A percentile compares a stretch with the other conserved stretches of the same genome.
Evolutionary conservation across 2,797 vertebrate genomes (phyloP).

Genomic region (Calcarius lapponicus): DNA sequence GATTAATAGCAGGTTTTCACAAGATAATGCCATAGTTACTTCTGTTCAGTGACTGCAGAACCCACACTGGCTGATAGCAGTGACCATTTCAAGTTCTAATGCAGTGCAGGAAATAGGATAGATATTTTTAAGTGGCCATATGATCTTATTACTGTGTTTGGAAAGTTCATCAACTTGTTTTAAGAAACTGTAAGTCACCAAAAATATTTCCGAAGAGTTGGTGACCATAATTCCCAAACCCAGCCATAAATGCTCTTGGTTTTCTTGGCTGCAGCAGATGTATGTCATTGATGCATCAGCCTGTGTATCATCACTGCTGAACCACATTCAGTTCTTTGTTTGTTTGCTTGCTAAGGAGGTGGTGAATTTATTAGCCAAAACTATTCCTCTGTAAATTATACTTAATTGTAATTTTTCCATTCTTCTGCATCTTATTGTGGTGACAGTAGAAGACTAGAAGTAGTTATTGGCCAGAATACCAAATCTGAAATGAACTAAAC

Average conservation of each 20-base stretch:
- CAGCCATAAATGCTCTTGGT: not conserved
- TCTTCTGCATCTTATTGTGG: not conserved
- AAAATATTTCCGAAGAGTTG: not conserved
- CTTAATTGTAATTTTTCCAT: not conserved
- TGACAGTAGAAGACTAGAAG: not conserved
- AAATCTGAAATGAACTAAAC: not conserved
- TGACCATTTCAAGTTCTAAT: not conserved
- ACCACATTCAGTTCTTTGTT: not conserved
- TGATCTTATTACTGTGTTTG: not conserved
- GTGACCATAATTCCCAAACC: not conserved
- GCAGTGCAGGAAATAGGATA: not conserved
- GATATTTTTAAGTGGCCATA: not conserved
- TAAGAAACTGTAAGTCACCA: not conserved
- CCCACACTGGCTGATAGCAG: not conserved
- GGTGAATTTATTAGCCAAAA: constrained; percentile 41
- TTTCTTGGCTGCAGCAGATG: constrained; percentile 2
- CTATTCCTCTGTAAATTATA: not conserved
- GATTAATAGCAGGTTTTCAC: constrained; percentile 39
- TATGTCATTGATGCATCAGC: constrained; percentile 8
- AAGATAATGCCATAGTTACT: constrained; percentile 35
- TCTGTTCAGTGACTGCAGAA: not conserved
- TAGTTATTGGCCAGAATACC: not conserved
- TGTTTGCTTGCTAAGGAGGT: constrained; percentile 10
- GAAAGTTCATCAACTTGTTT: constrained; percentile 3
- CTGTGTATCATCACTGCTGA: constrained; percentile 2